These are phyloP conservation scores for Abrostola tripartita DNA, from an alignment of 2,888 invertebrate genomes.

Conservation along the genomic window DNA sequence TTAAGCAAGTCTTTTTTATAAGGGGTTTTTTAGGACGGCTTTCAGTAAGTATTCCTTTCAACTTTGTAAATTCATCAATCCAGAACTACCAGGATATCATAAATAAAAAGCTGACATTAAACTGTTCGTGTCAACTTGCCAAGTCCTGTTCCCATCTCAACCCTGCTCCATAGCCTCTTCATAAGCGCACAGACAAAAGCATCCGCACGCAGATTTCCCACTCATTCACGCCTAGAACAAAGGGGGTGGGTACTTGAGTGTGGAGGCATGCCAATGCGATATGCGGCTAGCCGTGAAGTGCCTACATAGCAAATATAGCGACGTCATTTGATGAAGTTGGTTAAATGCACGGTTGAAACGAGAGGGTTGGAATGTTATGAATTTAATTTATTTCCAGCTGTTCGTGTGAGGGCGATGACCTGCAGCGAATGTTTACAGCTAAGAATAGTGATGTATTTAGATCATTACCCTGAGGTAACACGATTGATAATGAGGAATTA, in stretches of 20 bases:
- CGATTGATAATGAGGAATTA: not conserved
- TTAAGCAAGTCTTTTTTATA: not conserved
- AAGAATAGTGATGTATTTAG: not conserved
- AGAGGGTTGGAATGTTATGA: conserved; percentile 19
- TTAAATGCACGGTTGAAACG: not conserved
- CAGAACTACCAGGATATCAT: conserved; percentile 1
- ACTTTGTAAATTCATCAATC: not conserved
- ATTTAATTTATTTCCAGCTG: conserved; percentile 24
- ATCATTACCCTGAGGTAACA: not conserved
- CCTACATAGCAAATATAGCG: conserved; percentile 14
- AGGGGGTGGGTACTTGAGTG: conserved; percentile 46
- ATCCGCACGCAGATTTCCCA: conserved; percentile 52
- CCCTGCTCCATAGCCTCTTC: conserved; percentile 4
- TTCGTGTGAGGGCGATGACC: conserved; percentile 17
- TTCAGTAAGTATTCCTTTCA: no score
- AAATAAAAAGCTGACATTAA: conserved; percentile 2
- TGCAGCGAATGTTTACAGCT: conserved; percentile 3
- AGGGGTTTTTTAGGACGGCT: no score
- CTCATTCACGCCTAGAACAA: conserved; percentile 62
- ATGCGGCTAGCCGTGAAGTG: conserved; percentile 24
- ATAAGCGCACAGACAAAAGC: conserved; percentile 33
- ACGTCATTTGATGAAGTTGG: conserved; percentile 37
- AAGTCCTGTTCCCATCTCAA: conserved; percentile 6
- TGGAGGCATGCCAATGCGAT: conserved; percentile 23
- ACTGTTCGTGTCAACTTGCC: conserved; percentile 11